Evolutionary conservation across 2,113 vertebrate genomes (phyloP).

Genomic region (Lophius piscatorius): DNA sequence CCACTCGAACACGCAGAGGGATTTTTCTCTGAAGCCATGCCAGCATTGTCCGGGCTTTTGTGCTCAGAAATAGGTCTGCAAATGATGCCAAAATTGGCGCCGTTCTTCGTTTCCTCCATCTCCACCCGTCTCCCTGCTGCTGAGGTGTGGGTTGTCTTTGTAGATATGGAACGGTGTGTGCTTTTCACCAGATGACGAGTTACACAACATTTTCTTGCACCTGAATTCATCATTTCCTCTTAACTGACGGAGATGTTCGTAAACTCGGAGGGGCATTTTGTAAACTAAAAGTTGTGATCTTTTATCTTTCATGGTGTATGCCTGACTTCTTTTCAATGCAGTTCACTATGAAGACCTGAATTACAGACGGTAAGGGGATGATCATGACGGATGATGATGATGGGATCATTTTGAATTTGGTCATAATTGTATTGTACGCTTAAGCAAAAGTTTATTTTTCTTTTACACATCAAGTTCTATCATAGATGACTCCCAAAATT

Average conservation of each 20-base stretch:
- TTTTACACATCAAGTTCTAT: too few species aligned
- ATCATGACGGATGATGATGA: too few species aligned
- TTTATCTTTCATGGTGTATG: not conserved
- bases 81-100: constrained; percentile 22
- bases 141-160: constrained; percentile 3
- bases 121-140: constrained; percentile 9
- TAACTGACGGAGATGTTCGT: not conserved
- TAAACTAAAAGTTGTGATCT: constrained; percentile 2
- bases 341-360: not conserved
- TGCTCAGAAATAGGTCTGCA: constrained; percentile 13
- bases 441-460: too few species aligned
- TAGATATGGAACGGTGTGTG: not conserved
- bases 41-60: constrained; percentile 13
- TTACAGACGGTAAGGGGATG: too few species aligned
- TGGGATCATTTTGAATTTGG: too few species aligned
- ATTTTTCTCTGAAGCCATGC: constrained; percentile 20
- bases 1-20: constrained; percentile 8
- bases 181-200: constrained; percentile 18
- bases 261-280: constrained; percentile 6
- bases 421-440: too few species aligned
- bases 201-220: constrained; percentile 14
- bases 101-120: constrained; percentile 7
- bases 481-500: too few species aligned
- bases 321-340: not conserved
- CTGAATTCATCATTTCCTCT: not conserved